Conservation (phyloP, 1,140 invertebrate genomes). For the Asobara japonica region DNA sequence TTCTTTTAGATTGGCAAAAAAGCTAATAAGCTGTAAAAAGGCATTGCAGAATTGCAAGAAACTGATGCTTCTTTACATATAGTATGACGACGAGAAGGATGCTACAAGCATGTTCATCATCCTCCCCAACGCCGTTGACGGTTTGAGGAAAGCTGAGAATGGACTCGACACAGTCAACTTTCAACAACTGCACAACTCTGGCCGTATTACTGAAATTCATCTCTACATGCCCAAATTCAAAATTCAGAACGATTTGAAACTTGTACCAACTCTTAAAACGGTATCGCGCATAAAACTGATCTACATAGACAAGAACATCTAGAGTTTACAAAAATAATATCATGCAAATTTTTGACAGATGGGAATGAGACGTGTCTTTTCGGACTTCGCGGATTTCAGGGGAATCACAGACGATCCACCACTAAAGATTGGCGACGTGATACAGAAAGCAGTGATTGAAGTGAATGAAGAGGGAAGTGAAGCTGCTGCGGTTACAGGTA, state of each 20-base stretch:
- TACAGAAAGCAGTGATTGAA: conserved; percentile 72
- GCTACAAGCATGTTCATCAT: conserved; percentile 70
- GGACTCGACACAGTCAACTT: conserved; percentile 60
- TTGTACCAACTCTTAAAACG: conserved; percentile 68
- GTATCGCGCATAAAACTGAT: conserved; percentile 56
- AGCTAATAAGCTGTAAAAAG: too few relatives aligned
- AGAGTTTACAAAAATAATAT: background rate
- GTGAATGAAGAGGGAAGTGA: conserved; percentile 74
- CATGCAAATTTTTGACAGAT: conserved; percentile 49
- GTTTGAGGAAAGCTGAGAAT: conserved; percentile 59
- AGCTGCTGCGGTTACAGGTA: conserved; percentile 68
- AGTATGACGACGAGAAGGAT: conserved; percentile 61
- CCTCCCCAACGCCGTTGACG: conserved; percentile 64
- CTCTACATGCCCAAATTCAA: conserved; percentile 78
- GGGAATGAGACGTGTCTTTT: conserved; percentile 67
- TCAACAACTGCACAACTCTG: conserved; percentile 55
- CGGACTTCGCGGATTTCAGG: conserved; percentile 65
- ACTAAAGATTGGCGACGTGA: conserved; percentile 65
- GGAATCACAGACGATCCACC: conserved; percentile 58
- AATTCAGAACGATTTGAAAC: conserved; percentile 71
- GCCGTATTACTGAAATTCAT: conserved; percentile 54
- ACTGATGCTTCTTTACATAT: conserved; percentile 35
- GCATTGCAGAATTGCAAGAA: background rate
- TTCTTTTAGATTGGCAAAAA: too few relatives aligned
- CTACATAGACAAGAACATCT: background rate